A percentile compares a stretch with the other conserved stretches of the same genome.
Evolutionary conservation across 2,113 vertebrate genomes (phyloP).

Genomic region (Boleophthalmus pectinirostris): DNA sequence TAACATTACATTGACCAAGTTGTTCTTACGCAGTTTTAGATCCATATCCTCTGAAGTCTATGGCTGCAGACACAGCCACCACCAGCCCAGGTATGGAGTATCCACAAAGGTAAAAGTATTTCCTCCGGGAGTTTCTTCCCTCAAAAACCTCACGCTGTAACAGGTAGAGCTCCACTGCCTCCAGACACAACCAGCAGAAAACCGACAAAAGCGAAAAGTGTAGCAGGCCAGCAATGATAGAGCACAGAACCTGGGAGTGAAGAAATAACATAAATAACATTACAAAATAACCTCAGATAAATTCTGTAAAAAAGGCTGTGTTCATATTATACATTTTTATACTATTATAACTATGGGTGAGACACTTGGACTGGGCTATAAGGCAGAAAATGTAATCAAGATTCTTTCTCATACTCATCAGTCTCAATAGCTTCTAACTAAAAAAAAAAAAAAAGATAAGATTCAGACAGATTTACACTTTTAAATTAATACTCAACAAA

Average conservation of each 20-base stretch:
- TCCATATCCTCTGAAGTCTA: conserved; percentile 92
- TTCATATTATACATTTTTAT: not conserved
- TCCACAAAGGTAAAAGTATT: conserved; percentile 90
- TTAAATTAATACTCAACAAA: too few relatives aligned
- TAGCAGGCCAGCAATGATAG: conserved; percentile 86
- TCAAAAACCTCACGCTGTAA: conserved; percentile 91
- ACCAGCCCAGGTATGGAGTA: conserved; percentile 90
- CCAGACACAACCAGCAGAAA: conserved; percentile 93
- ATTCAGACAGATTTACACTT: too few relatives aligned
- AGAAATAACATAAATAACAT: not conserved
- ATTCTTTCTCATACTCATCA: too few relatives aligned
- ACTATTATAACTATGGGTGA: too few relatives aligned
- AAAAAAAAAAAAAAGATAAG: too few relatives aligned
- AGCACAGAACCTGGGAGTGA: conserved; percentile 82
- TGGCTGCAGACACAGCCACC: conserved; percentile 88
- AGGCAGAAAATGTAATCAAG: not conserved
- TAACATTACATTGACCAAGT: not conserved
- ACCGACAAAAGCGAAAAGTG: conserved; percentile 91
- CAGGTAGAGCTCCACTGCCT: conserved; percentile 89
- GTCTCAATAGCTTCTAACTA: too few relatives aligned
- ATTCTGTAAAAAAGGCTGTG: not conserved
- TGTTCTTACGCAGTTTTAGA: conserved; percentile 84
- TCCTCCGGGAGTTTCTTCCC: conserved; percentile 86
- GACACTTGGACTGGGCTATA: too few relatives aligned
- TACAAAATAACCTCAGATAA: not conserved